Base-by-base conservation (phyloP, 1,140 invertebrate genomes). In the Meloidogyne floridensis region DNA sequence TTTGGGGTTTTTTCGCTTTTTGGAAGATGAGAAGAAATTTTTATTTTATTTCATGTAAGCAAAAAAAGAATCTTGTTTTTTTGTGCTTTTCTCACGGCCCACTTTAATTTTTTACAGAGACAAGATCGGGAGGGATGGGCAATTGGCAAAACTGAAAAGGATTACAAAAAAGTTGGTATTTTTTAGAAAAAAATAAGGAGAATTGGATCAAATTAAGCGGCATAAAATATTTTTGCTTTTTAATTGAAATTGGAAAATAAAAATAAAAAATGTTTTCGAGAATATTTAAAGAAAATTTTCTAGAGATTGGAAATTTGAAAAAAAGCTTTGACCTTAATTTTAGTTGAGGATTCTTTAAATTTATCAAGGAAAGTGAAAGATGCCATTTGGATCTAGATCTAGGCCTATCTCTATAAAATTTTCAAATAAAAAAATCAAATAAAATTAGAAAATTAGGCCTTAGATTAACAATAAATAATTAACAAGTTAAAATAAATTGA, bases 31-130 rank as follows among this genome's bases (percentile, higher is more conserved):
- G 59, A 65, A 65, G 59, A 13, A 59, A 54, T 9, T 54, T 65
- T 65, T n/a, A 65, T 65, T 65, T 65, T 65, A 65, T 65, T 65
- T 65, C 13, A 65, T 65, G 59, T 65, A 65, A 65, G 59, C 59
- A 65, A 65, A 65, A 65, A 65, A 32, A 32, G 32, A 32, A 65
- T n/a, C 15, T n/a, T 65, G 11, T 59, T 65, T n/a, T 65, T n/a
- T 65, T 47, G 4, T 47, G 47, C 47, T 47, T 47, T 65, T 65
- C 59, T 65, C 59, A 65, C 59, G 59, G 59, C 59, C 56, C 59
- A 59, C n/a, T n/a, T 5, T 65, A n/a, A 15, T 65, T 65, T 65
- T n/a, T 65, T 65, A 65, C n/a, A 65, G 6, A 15, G 15, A 5
- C 59, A 1, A 15, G 15, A 5, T 15, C 59, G n/a, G n/a, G 20